phyloP scores from a whole-genome alignment of 2,113 vertebrate genomes.

The Cisticola juncidis region DNA sequence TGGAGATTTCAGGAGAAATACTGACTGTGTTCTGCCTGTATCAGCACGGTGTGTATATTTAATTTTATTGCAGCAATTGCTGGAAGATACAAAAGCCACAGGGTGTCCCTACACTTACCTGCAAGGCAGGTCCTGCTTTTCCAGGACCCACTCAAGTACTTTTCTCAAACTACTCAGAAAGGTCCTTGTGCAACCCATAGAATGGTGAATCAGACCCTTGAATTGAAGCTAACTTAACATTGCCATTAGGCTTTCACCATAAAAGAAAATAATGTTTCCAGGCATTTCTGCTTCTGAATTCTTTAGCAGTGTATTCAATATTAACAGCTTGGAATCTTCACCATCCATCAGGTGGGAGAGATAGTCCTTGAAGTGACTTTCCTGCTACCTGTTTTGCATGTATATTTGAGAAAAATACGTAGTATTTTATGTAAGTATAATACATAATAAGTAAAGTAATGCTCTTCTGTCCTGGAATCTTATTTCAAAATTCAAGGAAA shows the following conservation, averaged over 20 bases:
- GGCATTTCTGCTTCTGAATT: neutral
- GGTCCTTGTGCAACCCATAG: neutral
- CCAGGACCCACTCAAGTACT: neutral
- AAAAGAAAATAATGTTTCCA: neutral
- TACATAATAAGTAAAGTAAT: neutral
- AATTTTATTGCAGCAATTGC: neutral
- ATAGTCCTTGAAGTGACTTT: neutral
- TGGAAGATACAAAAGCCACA: neutral
- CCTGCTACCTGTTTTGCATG: neutral
- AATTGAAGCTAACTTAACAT: neutral
- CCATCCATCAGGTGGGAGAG: neutral
- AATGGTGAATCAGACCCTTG: neutral
- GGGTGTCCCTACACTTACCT: neutral
- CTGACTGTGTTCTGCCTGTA: neutral
- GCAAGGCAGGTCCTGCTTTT: neutral
- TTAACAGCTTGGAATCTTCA: neutral
- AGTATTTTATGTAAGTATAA: neutral
- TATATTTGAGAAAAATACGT: neutral
- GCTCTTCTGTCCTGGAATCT: neutral
- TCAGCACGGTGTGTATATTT: neutral
- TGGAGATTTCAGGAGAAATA: neutral
- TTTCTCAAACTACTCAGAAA: neutral
- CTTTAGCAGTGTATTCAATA: neutral
- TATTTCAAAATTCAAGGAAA: neutral
- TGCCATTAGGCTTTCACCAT: neutral